Percentiles rank a stretch among this genome's conserved stretches.
phyloP scores from a whole-genome alignment of 2,113 vertebrate genomes.

The Corapipo altera region DNA sequence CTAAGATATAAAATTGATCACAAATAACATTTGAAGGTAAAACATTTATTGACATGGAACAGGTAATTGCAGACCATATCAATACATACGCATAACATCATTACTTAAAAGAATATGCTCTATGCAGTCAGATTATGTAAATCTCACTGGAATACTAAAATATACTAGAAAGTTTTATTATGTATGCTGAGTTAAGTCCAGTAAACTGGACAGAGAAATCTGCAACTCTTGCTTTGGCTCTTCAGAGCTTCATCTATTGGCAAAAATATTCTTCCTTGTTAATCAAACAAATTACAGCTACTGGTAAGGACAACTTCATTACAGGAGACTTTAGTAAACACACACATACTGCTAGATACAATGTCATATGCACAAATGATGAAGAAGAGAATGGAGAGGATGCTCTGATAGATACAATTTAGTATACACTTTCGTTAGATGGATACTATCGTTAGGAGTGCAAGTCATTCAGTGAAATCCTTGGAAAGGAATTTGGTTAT shows the following conservation, averaged over 20 bases:
- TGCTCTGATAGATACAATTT: background rate
- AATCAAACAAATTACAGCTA: background rate
- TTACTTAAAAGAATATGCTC: background rate
- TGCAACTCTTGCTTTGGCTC: background rate
- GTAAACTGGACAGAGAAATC: background rate
- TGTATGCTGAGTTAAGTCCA: background rate
- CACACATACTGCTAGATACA: background rate
- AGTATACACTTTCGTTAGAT: background rate
- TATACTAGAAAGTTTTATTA: background rate
- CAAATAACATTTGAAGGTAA: background rate
- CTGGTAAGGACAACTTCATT: background rate
- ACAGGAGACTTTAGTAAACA: background rate
- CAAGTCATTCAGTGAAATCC: background rate
- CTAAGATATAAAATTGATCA: background rate
- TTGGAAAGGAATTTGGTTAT: background rate
- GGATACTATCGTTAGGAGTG: background rate
- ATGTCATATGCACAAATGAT: background rate
- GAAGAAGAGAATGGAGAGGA: background rate
- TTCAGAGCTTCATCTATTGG: background rate
- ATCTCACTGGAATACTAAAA: background rate
- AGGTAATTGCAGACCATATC: background rate
- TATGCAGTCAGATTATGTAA: background rate
- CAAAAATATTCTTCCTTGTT: background rate
- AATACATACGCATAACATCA: background rate
- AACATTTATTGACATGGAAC: background rate